Conservation (phyloP, 2,113 vertebrate genomes). For the Pangasianodon gigas region DNA sequence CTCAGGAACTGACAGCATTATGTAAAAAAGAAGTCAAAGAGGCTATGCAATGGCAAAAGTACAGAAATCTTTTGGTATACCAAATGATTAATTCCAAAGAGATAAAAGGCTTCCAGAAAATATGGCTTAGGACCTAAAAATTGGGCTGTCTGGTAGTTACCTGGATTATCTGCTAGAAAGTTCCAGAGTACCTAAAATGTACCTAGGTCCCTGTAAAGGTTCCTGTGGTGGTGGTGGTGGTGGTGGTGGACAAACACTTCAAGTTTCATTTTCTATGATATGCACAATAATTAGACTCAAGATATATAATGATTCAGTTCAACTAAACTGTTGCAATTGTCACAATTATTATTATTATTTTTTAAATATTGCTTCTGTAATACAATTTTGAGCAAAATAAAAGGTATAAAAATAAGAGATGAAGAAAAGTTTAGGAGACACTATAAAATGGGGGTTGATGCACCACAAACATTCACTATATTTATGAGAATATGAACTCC, state of each 20-base stretch:
- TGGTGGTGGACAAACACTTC: neutral
- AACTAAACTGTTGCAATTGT: neutral
- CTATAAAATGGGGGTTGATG: neutral
- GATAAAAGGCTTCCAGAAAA: neutral
- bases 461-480: neutral
- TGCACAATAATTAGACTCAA: neutral
- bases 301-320: neutral
- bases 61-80: neutral
- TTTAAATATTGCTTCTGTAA: neutral
- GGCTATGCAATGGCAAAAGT: neutral
- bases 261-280: neutral
- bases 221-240: too few relatives aligned
- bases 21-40: neutral
- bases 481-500: neutral
- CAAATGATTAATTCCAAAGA: neutral
- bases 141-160: neutral
- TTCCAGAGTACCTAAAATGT: neutral
- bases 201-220: neutral
- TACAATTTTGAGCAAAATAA: neutral
- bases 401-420: neutral
- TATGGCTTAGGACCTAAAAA: neutral
- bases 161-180: neutral
- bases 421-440: neutral
- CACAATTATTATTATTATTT: neutral
- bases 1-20: neutral